phyloP scores from a whole-genome alignment of 1,140 invertebrate genomes.

The Drosophila prosaltans region DNA sequence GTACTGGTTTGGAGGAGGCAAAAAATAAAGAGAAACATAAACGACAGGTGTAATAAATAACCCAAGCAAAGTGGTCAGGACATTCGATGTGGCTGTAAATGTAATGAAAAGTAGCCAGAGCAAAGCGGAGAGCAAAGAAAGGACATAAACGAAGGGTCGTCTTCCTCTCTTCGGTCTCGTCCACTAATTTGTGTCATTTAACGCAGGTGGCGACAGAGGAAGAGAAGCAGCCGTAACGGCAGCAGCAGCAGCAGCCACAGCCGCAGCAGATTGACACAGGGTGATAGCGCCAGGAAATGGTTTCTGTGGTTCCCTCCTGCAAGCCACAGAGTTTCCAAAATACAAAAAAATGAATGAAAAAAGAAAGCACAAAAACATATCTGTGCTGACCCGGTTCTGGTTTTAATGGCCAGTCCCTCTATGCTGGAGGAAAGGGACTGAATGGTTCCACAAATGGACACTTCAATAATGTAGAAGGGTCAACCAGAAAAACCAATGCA shows the following conservation, averaged over 20 bases:
- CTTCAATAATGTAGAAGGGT: constrained; percentile 42
- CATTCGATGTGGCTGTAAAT: constrained; percentile 34
- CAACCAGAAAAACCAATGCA: constrained; percentile 20
- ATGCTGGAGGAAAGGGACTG: neutral
- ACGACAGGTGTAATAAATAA: constrained; percentile 82
- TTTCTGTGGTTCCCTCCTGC: constrained; percentile 39
- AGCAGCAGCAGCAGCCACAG: constrained; percentile 13
- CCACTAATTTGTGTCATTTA: constrained; percentile 78
- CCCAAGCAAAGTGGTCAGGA: constrained; percentile 55
- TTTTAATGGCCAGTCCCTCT: constrained; percentile 6
- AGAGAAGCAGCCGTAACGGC: constrained; percentile 34
- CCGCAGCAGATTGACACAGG: constrained; percentile 70
- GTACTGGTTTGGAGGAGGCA: neutral
- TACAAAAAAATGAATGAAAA: constrained; percentile 22
- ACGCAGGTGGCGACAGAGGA: constrained; percentile 72
- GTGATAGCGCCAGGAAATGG: constrained; percentile 70
- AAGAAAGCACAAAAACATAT: constrained; percentile 24
- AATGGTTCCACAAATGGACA: constrained; percentile 5
- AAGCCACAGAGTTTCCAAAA: constrained; percentile 54
- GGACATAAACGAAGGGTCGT: constrained; percentile 3
- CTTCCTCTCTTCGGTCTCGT: constrained; percentile 23
- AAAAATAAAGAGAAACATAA: constrained; percentile 56
- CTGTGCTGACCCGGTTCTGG: constrained; percentile 64
- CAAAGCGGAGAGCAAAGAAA: constrained; percentile 6
- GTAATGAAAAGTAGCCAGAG: constrained; percentile 52